phyloP scores from a whole-genome alignment of 2,113 vertebrate species.

The Tragelaphus buxtoni region DNA sequence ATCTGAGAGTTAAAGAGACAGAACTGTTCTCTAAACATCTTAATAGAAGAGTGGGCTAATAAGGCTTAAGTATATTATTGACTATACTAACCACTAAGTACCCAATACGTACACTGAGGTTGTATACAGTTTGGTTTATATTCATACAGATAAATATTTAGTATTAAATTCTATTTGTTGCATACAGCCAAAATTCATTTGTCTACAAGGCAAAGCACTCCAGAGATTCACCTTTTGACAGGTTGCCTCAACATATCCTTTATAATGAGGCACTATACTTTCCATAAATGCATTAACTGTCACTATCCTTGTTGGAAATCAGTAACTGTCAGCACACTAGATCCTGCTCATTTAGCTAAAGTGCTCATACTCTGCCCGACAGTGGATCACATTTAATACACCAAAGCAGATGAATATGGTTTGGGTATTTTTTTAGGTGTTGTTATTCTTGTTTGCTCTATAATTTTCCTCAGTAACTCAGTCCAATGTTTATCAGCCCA shows the following conservation, averaged over 20 bases:
- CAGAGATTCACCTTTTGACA: not conserved
- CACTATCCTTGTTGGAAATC: not conserved
- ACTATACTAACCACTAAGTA: not conserved
- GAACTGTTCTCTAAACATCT: slow-evolving; percentile 23
- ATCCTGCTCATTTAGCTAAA: not conserved
- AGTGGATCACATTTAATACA: not conserved
- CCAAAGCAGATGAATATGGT: not conserved
- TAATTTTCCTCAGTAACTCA: slow-evolving; percentile 18
- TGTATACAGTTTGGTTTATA: not conserved
- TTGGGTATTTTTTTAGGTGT: not conserved
- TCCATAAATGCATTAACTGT: slow-evolving; percentile 3
- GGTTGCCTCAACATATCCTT: not conserved
- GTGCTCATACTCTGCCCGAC: not conserved
- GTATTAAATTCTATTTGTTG: slow-evolving; percentile 20
- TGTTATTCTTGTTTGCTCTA: not conserved
- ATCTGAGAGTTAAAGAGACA: not conserved
- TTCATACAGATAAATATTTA: slow-evolving; percentile 21
- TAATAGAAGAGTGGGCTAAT: not conserved
- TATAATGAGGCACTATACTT: not conserved
- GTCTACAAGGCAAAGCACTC: not conserved
- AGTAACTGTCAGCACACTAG: not conserved
- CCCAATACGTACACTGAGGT: not conserved
- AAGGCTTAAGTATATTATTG: not conserved
- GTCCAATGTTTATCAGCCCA: not conserved
- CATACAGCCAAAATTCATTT: slow-evolving; percentile 15